A percentile compares a stretch with the other conserved stretches of the same genome.
phyloP scores from a whole-genome alignment of 35 echinoderm and acorn worm genomes.

The Patiria miniata region DNA sequence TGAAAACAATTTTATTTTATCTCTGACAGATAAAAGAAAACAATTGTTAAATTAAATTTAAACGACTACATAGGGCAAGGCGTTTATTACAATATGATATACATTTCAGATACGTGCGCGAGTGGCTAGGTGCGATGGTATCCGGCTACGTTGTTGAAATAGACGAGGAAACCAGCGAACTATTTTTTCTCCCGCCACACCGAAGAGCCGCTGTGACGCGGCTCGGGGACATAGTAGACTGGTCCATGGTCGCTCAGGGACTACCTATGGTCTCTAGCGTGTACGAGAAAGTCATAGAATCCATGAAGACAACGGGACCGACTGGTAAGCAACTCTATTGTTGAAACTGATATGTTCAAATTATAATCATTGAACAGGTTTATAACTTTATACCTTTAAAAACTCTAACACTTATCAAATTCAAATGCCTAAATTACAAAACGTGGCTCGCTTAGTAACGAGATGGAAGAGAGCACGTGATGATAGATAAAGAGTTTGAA shows the following conservation, averaged over 20 bases:
- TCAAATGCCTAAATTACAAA: too few relatives aligned
- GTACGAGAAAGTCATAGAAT: slow-evolving; percentile 73
- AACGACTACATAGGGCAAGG: too few relatives aligned
- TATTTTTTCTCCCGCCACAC: slow-evolving; percentile 81
- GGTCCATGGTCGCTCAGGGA: slow-evolving; percentile 63
- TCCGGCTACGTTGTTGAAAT: slow-evolving; percentile 48
- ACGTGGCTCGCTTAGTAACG: too few relatives aligned
- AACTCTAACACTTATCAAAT: too few relatives aligned
- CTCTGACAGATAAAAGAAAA: too few relatives aligned
- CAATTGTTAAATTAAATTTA: too few relatives aligned
- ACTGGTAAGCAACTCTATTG: slow-evolving; percentile 35
- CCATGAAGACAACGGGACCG: slow-evolving; percentile 70
- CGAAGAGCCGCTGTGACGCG: slow-evolving; percentile 67
- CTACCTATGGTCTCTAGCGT: slow-evolving; percentile 74
- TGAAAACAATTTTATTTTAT: too few relatives aligned
- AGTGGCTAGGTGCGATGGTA: slow-evolving; percentile 75
- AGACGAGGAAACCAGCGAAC: slow-evolving; percentile 42
- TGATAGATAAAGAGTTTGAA: too few relatives aligned
- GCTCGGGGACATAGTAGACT: slow-evolving; percentile 66
- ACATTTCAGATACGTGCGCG: slow-evolving; percentile 59
- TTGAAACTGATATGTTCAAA: too few relatives aligned
- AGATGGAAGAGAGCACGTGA: too few relatives aligned
- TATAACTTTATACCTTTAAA: too few relatives aligned
- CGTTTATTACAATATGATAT: not conserved
- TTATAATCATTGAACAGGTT: too few relatives aligned